Conservation (phyloP, 2,113 vertebrate genomes). For the Triplophysa rosa region DNA sequence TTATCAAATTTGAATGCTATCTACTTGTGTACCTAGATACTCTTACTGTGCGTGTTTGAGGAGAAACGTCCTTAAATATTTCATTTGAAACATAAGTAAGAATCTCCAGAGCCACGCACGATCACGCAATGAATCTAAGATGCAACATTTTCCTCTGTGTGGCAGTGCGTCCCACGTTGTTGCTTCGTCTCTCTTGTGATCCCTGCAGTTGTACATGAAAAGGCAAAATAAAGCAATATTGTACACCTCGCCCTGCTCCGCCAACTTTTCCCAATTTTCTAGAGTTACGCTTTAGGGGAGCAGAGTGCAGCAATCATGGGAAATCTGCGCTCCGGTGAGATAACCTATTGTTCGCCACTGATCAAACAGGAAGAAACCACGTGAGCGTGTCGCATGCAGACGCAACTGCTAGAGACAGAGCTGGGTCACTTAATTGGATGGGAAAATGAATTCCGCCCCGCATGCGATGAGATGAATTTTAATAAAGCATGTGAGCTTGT, state of each 20-base stretch:
- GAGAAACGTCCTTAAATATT: no score
- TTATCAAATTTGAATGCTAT: no score
- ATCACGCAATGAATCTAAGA: background rate
- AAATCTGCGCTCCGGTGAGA: conserved; percentile 31
- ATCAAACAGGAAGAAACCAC: conserved; percentile 12
- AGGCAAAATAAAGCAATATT: conserved; percentile 41
- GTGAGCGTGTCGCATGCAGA: background rate
- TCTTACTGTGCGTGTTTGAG: no score
- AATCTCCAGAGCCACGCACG: background rate
- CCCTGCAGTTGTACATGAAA: conserved; percentile 22
- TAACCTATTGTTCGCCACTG: conserved; percentile 36
- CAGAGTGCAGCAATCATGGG: conserved; percentile 36
- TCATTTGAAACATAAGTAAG: no score
- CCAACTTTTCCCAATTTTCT: conserved; percentile 15
- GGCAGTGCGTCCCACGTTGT: background rate
- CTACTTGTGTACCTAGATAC: no score
- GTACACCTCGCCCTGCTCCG: conserved; percentile 16
- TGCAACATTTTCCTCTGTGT: background rate
- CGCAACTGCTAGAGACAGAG: conserved; percentile 1
- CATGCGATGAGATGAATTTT: conserved; percentile 38
- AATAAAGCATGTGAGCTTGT: conserved; percentile 32
- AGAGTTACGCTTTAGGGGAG: conserved; percentile 12
- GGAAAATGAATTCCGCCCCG: conserved; percentile 43
- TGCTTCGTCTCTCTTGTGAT: conserved; percentile 42
- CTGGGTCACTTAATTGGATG: conserved; percentile 48